Evolutionary conservation across 2,888 invertebrate genomes (phyloP).

Genomic region (Pyrrhosoma nymphula): DNA sequence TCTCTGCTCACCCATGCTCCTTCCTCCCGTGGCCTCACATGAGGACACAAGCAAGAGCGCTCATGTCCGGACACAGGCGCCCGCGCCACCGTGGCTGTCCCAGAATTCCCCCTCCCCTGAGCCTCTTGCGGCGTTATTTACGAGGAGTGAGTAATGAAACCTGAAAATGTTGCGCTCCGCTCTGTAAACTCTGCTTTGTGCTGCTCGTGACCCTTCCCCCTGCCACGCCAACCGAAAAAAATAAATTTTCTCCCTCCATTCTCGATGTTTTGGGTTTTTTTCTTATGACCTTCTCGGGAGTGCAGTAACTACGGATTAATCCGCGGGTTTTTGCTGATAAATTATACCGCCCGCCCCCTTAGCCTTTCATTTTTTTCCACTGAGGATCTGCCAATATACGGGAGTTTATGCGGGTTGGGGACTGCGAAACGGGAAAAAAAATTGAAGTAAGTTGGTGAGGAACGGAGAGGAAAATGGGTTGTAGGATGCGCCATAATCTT

Average conservation of each 20-base stretch:
- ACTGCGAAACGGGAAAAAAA: not conserved
- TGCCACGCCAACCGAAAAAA: not conserved
- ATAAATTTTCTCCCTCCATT: not conserved
- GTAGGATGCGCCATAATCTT: not conserved
- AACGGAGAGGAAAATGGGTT: not conserved
- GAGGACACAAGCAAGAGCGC: not conserved
- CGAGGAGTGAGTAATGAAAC: slow-evolving; percentile 49
- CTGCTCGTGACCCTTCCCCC: not conserved
- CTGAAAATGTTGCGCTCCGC: slow-evolving; percentile 17
- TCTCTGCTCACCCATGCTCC: not conserved
- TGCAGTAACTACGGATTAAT: not conserved
- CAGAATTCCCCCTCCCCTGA: not conserved
- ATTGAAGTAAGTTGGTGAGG: not conserved
- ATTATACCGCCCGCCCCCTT: not conserved
- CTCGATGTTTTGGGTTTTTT: not conserved
- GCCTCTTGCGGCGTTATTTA: slow-evolving; percentile 41
- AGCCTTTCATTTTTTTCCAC: not conserved
- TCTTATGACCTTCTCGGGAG: not conserved
- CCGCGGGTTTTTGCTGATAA: not conserved
- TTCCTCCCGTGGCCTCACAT: not conserved
- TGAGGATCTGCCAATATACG: not conserved
- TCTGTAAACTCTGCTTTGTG: slow-evolving; percentile 60
- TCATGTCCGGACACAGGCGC: not conserved
- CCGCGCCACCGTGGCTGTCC: not conserved
- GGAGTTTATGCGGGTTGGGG: not conserved